Base-by-base conservation (phyloP, 2,113 vertebrate genomes). In the Leucosticte australis region DNA sequence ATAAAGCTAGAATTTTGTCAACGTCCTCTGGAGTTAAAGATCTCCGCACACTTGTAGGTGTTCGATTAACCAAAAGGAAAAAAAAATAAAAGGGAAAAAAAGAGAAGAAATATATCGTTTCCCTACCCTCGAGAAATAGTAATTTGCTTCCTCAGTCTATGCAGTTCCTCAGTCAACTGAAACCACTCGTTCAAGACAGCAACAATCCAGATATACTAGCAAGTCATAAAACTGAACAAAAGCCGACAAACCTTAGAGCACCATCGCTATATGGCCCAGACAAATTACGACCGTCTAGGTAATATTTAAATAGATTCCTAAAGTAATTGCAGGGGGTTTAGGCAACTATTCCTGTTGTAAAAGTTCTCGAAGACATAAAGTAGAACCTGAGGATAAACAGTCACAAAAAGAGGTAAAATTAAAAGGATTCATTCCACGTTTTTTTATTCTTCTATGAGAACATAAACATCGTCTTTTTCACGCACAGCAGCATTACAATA, bases 181-280 rank as follows among this genome's bases (percentile, higher is more conserved):
- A 98, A 98, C 98, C 96, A 98, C 98, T 98, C 98, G 98, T 98
- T 98, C 98, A 98, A 98, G 98, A 98, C 98, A 99, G 98, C 98
- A 98, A 98, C 99, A 98, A 99, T 98, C 97, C 98, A 99, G 99
- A 98, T 99, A 99, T 98, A 99, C 98, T 98, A 99, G 98, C 98
- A 98, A 99, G 99, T 99, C 99, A 99, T 99, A 99, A 99, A 99
- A 99, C 98, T 98, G 98, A 98, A 99, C 99, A 99, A 99, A 99
- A 99, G 99, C 98, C 98, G 98, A 98, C 98, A 98, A 98, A 98
- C 98, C 98, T 98, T 98, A 98, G 97, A 98, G 98, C 98, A 98
- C 98, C 98, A 98, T 98, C 97, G 98, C 98, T 98, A 97, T 98
- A 98, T 95, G 98, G 98, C 98, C 98, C 97, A 97, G 97, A 98